Base-by-base conservation (phyloP, 2,113 vertebrate genomes). In the Campylomormyrus tamandua region DNA sequence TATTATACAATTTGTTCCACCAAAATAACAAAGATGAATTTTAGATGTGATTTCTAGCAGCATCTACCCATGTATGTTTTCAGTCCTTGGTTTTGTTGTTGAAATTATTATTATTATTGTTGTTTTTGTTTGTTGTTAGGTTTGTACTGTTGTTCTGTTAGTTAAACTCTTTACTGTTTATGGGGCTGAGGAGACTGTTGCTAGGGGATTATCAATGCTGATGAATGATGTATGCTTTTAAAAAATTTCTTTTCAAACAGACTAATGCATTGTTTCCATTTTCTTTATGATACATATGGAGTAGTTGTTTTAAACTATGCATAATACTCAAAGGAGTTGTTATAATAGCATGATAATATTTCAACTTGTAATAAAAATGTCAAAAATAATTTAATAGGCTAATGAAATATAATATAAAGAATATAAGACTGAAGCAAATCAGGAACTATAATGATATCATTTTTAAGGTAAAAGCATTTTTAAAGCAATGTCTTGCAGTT, bases 71-170 rank as follows among this genome's bases (percentile, higher is more conserved):
- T 80, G 1, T 80, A 80, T 19, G 3, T 19, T 42, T 80, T 31
- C n/a, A 39, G 74, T 19, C 35, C 74, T 80, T 80, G 15, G 17
- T 80, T 31, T 80, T 42, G 31, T 80, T 42, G 15, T 42, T 19
- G 11, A 21, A 39, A 39, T 89, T 89, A 8, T 89, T 89, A 50
- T 89, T 80, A 5, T 53, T 80, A 2, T 35, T 50, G 9, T 52
- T 39, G 21, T 52, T 89, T 10, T 50, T 50, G 74, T 83, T 56
- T 83, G 35, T 89, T 80, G 17, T 83, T 89, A 24, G 8, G 39
- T 45, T 89, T 48, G 39, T 35, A 39, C 50, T 85, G 77, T 83
- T 89, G 77, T 89, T 89, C 11, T 52, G 66, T 52, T 89, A 56
- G 19, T 83, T 83, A 80, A 19, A 24, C 52, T 48, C 24, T 35